Conservation (phyloP, 2,888 invertebrate species). For the Leptopterna dolabrata region DNA sequence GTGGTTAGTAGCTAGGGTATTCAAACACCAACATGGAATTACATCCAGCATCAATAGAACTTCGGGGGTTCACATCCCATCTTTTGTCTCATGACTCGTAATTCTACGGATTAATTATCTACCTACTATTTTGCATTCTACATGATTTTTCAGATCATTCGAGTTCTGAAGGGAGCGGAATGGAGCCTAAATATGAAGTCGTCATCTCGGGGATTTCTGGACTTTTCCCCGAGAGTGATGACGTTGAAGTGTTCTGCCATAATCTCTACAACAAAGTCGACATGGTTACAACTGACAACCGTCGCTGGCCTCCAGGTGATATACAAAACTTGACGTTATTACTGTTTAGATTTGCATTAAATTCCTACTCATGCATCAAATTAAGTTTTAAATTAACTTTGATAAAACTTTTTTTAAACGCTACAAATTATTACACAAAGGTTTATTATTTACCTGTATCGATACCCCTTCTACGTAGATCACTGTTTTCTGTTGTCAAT, state of each 20-base stretch:
- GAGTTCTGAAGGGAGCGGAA: background rate
- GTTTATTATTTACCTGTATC: too few species aligned
- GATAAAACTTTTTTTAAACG: too few species aligned
- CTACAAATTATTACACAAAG: too few species aligned
- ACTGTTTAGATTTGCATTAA: background rate
- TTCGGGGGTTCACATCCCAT: too few species aligned
- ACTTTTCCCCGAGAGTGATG: slow-evolving; percentile 54
- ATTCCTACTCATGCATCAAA: background rate
- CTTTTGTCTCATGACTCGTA: too few species aligned
- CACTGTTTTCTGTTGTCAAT: too few species aligned
- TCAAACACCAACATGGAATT: too few species aligned
- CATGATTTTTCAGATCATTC: background rate
- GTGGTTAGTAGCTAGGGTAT: too few species aligned
- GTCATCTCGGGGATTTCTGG: slow-evolving; percentile 57
- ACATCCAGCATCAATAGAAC: too few species aligned
- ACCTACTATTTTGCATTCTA: background rate
- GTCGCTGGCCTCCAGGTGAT: slow-evolving; percentile 55
- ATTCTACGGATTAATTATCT: background rate
- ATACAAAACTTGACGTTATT: background rate
- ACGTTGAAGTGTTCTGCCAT: slow-evolving; percentile 47
- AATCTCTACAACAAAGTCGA: slow-evolving; percentile 50
- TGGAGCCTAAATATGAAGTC: slow-evolving; percentile 46
- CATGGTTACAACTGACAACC: slow-evolving; percentile 50
- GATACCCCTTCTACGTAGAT: too few species aligned
- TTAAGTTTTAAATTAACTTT: background rate